Evolutionary conservation across 1,140 invertebrate species (phyloP).

Genomic region (Leptinotarsa defecta): DNA sequence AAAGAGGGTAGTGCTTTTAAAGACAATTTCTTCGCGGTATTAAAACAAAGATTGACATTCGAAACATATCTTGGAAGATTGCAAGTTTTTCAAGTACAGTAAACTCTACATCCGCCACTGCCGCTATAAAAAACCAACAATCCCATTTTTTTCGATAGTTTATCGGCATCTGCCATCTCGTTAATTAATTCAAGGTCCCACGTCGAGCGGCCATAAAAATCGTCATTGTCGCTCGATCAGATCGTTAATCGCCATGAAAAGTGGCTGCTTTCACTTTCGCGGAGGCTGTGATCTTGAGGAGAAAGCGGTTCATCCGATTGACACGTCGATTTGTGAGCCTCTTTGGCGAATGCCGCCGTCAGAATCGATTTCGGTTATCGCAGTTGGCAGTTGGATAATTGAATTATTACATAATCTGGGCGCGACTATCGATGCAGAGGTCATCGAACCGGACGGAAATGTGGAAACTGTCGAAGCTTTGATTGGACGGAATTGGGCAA

Average conservation of each 20-base stretch:
- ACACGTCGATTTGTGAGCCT: conserved; percentile 1
- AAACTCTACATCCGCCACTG: neutral
- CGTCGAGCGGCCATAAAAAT: conserved; percentile 1
- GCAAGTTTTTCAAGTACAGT: no score
- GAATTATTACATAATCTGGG: neutral
- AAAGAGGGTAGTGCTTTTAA: no score
- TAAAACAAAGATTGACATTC: no score
- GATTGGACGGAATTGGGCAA: no score
- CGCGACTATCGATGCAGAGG: neutral
- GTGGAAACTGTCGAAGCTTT: neutral
- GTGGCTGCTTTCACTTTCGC: conserved; percentile 1
- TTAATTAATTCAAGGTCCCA: conserved; percentile 5
- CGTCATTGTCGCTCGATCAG: conserved; percentile 4
- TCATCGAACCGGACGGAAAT: neutral
- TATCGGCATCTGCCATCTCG: neutral
- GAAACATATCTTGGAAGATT: no score
- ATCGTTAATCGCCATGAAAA: conserved; percentile 3
- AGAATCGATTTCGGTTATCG: conserved; percentile 2
- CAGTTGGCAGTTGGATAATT: neutral
- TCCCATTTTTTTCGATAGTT: neutral
- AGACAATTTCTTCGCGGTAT: no score
- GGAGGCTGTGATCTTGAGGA: conserved; percentile 4
- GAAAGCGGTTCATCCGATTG: neutral
- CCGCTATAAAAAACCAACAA: neutral
- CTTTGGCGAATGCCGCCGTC: neutral